phyloP scores from a whole-genome alignment of 2,797 vertebrate genomes.

The Crax fasciolata region DNA sequence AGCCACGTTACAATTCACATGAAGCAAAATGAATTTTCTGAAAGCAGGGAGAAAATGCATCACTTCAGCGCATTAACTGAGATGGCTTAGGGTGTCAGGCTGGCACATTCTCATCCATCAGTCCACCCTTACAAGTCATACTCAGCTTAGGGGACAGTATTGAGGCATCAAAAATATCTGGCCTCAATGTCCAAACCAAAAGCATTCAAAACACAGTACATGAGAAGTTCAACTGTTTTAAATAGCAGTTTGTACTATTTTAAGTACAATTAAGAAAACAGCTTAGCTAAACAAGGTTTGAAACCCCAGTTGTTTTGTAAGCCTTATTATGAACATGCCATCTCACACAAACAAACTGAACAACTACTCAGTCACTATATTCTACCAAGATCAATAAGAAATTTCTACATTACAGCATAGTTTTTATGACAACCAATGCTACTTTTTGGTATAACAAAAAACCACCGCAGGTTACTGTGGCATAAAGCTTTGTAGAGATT shows the following conservation, averaged over 20 bases:
- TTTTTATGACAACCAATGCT: background rate
- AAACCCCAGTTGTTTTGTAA: background rate
- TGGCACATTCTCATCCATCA: background rate
- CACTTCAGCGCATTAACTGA: conserved; percentile 40
- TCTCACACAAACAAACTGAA: background rate
- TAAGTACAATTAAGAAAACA: background rate
- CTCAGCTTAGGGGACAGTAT: background rate
- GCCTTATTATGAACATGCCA: background rate
- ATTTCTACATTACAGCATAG: background rate
- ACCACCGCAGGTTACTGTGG: background rate
- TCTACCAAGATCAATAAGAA: background rate
- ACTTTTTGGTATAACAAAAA: background rate
- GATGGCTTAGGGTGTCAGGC: conserved; percentile 23
- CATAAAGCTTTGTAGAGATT: background rate
- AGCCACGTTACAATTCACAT: conserved; percentile 30
- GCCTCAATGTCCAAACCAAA: background rate
- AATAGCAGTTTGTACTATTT: background rate
- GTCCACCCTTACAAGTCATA: background rate
- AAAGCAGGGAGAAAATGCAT: conserved; percentile 54
- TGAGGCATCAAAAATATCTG: background rate
- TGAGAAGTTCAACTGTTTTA: background rate
- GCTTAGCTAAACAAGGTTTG: background rate
- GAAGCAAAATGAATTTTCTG: conserved; percentile 58
- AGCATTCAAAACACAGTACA: background rate
- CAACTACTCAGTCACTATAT: background rate